Evolutionary conservation across 2,113 vertebrate species (phyloP).

Genomic region (Zapornia atra): DNA sequence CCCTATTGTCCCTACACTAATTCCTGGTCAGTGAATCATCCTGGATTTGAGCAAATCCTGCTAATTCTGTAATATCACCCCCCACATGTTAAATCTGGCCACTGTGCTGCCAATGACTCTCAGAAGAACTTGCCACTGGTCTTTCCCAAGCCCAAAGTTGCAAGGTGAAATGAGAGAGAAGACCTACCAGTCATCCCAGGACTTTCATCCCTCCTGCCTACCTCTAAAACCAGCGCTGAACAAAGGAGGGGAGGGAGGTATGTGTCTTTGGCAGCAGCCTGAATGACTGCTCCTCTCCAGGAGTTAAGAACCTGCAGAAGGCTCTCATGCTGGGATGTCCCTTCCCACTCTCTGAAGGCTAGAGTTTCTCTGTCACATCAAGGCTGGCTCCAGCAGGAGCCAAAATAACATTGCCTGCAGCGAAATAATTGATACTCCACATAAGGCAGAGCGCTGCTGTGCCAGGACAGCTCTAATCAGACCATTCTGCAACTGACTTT

Average conservation of each 20-base stretch:
- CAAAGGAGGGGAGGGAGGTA: not conserved
- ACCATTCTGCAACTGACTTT: not conserved
- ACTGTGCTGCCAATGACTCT: fast-evolving
- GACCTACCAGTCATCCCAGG: not conserved
- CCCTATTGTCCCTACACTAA: not conserved
- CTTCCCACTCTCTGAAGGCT: not conserved
- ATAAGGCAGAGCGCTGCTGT: not conserved
- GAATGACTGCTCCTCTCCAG: not conserved
- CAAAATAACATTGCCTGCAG: not conserved
- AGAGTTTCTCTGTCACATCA: not conserved
- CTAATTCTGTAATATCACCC: not conserved
- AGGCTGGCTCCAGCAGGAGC: not conserved
- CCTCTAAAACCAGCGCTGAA: not conserved
- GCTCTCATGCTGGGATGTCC: not conserved
- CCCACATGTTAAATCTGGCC: not conserved
- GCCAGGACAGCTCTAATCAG: not conserved
- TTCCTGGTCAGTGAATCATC: not conserved
- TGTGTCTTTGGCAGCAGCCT: not conserved
- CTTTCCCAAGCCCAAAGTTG: not conserved
- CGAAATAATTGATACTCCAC: not conserved
- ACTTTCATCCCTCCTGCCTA: not conserved
- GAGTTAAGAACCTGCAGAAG: not conserved
- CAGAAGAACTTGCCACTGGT: not conserved
- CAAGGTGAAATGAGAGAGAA: not conserved
- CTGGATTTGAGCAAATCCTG: not conserved